These are phyloP conservation scores for Bombus waltoni DNA, from an alignment of 1,140 invertebrate genomes.

Conservation along the genomic window DNA sequence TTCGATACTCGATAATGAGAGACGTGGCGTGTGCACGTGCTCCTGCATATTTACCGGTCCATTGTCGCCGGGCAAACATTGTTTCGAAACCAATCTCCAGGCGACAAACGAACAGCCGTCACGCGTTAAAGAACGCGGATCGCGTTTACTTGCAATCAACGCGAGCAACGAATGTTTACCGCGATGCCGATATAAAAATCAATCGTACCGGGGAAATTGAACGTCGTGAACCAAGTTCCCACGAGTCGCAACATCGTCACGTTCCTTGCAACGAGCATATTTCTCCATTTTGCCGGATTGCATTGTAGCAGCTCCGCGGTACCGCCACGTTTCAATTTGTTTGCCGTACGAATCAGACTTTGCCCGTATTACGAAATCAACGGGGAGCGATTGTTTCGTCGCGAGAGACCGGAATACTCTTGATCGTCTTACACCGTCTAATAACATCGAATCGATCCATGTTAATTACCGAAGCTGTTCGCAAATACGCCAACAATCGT, in stretches of 20 bases:
- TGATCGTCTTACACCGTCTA: conserved; percentile 58
- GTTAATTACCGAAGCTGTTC: conserved; percentile 26
- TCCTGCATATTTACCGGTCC: conserved; percentile 53
- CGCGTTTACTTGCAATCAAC: conserved; percentile 41
- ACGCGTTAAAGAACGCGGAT: conserved; percentile 21
- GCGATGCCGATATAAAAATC: conserved; percentile 35
- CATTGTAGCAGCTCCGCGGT: not conserved
- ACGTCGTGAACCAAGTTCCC: not conserved
- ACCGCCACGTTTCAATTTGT: conserved; percentile 49
- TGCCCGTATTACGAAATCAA: conserved; percentile 35
- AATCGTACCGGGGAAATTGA: conserved; percentile 6
- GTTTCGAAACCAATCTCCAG: conserved; percentile 29
- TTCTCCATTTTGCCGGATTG: conserved; percentile 55
- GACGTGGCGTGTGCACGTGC: conserved; percentile 32
- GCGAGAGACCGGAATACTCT: not conserved
- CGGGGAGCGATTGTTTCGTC: conserved; percentile 13
- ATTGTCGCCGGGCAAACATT: conserved; percentile 38
- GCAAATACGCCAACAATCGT: not conserved
- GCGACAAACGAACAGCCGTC: conserved; percentile 25
- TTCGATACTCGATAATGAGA: conserved; percentile 44
- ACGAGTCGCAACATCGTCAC: not conserved
- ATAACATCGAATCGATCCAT: conserved; percentile 3
- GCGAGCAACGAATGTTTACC: conserved; percentile 13
- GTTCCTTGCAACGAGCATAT: conserved; percentile 12
- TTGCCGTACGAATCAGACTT: conserved; percentile 38